A percentile compares a stretch with the other conserved stretches of the same genome.
These are phyloP conservation scores for Cheilosia grossa DNA, from an alignment of 2,888 invertebrate species.

Conservation along the genomic window DNA sequence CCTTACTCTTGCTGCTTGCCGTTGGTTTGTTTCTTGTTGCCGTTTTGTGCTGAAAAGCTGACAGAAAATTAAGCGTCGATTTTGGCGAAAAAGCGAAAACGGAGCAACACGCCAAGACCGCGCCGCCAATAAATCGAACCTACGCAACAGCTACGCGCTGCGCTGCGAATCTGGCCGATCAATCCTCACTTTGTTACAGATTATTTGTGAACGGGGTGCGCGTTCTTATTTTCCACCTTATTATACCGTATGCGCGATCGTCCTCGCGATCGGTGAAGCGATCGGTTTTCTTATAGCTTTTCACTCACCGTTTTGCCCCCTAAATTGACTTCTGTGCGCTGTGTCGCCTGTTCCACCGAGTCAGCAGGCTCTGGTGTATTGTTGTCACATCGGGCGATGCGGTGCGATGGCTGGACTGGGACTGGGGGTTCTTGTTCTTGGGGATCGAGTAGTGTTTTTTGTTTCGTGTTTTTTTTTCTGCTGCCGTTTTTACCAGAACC, in stretches of 20 bases:
- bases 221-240: conserved; percentile 74
- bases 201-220: conserved; percentile 66
- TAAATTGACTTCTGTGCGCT: conserved; percentile 74
- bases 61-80: conserved; percentile 74
- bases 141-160: no score
- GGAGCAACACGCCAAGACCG: conserved; percentile 42
- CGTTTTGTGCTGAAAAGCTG: conserved; percentile 68
- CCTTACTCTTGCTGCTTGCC: conserved; percentile 6
- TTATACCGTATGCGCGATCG: conserved; percentile 65
- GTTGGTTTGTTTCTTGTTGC: conserved; percentile 20
- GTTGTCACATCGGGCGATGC: conserved; percentile 35
- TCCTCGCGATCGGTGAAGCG: conserved; percentile 67
- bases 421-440: conserved; percentile 53
- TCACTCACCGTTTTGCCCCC: conserved; percentile 49
- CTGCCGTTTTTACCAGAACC: conserved; percentile 55
- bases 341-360: conserved; percentile 47
- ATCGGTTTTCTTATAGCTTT: conserved; percentile 38
- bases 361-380: conserved; percentile 48
- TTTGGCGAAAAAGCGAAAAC: conserved; percentile 66
- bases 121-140: conserved; percentile 68
- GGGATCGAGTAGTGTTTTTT: conserved; percentile 20
- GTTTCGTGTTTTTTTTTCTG: background rate
- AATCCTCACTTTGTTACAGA: conserved; percentile 75
- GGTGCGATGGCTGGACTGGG: background rate
- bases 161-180: conserved; percentile 68